These are phyloP conservation scores for Mormyrops boulengeri DNA, from an alignment of 2,797 vertebrate genomes.

Conservation along the genomic window DNA sequence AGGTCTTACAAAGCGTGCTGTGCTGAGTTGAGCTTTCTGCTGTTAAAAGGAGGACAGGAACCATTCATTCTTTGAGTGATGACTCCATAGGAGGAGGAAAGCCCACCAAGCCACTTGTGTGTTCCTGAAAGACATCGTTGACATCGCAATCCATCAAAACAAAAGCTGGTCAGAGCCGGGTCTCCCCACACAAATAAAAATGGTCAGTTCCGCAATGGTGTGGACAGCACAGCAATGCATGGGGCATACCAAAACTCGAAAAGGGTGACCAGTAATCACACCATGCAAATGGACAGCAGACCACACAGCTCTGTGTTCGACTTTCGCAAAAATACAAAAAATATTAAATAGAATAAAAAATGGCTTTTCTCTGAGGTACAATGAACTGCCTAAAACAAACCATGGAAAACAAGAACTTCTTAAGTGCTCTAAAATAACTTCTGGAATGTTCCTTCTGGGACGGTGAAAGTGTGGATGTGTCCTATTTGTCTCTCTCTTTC, in stretches of 20 bases:
- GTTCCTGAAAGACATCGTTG: constrained; percentile 3
- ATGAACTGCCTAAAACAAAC: background rate
- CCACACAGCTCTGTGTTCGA: background rate
- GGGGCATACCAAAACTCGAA: background rate
- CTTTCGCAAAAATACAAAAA: background rate
- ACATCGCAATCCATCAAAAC: background rate
- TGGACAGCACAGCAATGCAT: background rate
- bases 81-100: background rate
- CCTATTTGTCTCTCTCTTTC: background rate
- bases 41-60: background rate
- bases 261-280: background rate
- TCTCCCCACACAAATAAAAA: background rate
- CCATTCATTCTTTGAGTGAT: background rate
- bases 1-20: background rate
- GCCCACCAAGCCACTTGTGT: background rate
- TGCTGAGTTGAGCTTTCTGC: background rate
- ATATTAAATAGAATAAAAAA: background rate
- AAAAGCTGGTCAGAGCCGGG: background rate
- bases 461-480: background rate
- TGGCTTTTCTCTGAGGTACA: background rate
- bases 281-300: background rate
- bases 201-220: background rate
- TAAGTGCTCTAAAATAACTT: constrained; percentile 6
- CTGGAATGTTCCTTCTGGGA: background rate
- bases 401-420: background rate